Conservation (phyloP, 2,888 invertebrate species). For the Euzetes globulus region DNA sequence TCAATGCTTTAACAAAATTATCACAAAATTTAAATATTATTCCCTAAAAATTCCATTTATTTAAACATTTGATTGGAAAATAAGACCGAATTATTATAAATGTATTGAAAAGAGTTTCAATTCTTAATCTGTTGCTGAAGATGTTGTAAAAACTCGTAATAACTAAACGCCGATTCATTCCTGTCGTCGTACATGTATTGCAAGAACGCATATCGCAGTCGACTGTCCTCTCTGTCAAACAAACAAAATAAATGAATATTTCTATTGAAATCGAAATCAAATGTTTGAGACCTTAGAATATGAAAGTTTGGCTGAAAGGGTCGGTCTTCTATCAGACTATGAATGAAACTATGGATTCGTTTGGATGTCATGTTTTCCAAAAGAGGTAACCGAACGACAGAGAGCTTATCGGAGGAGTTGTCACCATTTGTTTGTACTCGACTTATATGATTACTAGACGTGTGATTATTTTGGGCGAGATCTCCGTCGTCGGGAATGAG, state of each 20-base stretch:
- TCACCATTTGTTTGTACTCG: background rate
- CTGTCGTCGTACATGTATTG: constrained; percentile 89
- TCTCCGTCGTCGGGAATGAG: constrained; percentile 62
- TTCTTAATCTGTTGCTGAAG: constrained; percentile 75
- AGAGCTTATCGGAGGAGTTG: background rate
- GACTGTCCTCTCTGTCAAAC: constrained; percentile 69
- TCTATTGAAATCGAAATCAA: too few relatives aligned
- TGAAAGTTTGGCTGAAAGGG: constrained; percentile 69
- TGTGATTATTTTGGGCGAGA: constrained; percentile 9
- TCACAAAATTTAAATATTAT: constrained; percentile 8
- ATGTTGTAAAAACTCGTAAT: constrained; percentile 97
- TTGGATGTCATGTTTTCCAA: constrained; percentile 66
- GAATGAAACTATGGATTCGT: constrained; percentile 57
- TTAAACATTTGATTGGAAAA: background rate
- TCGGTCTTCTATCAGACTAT: constrained; percentile 73
- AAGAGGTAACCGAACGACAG: constrained; percentile 57
- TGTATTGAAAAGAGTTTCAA: background rate
- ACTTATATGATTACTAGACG: background rate
- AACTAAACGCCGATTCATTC: constrained; percentile 85
- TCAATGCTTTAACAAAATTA: constrained; percentile 6
- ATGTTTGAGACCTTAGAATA: constrained; percentile 62
- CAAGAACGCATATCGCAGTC: constrained; percentile 68
- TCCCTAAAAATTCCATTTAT: constrained; percentile 19
- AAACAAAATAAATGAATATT: too few relatives aligned
- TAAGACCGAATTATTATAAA: constrained; percentile 12